Conservation (phyloP, 2,888 invertebrate species). For the Cheiracanthium punctorium region DNA sequence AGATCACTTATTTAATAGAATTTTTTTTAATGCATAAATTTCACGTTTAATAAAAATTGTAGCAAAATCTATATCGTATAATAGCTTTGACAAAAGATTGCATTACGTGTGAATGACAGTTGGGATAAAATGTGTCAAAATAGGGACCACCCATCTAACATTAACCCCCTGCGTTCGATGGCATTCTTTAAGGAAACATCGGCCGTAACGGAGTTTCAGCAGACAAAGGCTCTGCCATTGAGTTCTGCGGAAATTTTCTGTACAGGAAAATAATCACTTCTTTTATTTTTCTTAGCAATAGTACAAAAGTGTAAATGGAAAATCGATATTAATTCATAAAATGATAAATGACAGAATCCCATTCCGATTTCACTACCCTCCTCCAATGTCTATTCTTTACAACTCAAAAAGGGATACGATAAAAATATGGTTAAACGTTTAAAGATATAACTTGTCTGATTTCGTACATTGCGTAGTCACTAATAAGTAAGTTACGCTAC, state of each 20-base stretch:
- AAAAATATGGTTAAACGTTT: too few species aligned
- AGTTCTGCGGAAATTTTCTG: neutral
- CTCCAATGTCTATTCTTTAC: too few species aligned
- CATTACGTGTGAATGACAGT: slow-evolving; percentile 9
- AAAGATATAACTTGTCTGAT: too few species aligned
- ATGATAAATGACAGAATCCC: neutral
- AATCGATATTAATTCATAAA: neutral
- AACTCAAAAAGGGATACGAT: too few species aligned
- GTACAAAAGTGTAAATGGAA: neutral
- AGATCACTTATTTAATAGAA: too few species aligned
- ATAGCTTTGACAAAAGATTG: neutral
- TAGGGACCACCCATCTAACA: slow-evolving; percentile 2
- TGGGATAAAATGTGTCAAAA: neutral
- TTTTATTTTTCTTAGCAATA: neutral
- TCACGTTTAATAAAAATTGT: too few species aligned
- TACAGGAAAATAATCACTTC: neutral
- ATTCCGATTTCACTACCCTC: neutral
- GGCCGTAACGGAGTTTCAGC: neutral
- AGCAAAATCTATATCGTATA: neutral
- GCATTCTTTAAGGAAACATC: neutral
- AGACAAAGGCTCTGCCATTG: neutral
- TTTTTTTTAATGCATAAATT: too few species aligned
- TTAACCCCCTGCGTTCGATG: slow-evolving; percentile 4
- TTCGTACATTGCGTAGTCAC: too few species aligned
- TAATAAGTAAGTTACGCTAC: too few species aligned